Conservation (phyloP, 2,113 vertebrate species). For the Epinephelus fuscoguttatus region DNA sequence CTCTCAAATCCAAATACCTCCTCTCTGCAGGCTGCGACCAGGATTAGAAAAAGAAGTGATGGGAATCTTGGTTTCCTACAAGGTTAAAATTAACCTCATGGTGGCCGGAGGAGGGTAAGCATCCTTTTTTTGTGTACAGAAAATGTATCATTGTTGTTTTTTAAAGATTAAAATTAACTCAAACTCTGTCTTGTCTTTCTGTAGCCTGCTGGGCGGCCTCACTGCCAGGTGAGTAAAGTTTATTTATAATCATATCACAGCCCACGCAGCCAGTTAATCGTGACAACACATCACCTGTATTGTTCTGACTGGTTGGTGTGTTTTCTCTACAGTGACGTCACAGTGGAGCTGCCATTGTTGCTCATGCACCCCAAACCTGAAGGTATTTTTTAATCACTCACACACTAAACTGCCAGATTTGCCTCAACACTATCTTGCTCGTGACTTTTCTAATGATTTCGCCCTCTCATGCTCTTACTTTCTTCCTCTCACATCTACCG, state of each 20-base stretch:
- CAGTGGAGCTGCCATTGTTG: slow-evolving; percentile 87
- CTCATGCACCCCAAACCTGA: slow-evolving; percentile 91
- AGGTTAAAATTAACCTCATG: slow-evolving; percentile 90
- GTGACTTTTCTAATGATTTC: not conserved
- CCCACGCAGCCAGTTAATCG: not conserved
- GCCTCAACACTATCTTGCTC: not conserved
- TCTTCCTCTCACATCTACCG: not conserved
- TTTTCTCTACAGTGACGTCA: slow-evolving; percentile 85
- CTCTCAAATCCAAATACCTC: slow-evolving; percentile 29
- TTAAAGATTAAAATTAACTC: not conserved
- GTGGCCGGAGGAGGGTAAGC: slow-evolving; percentile 88
- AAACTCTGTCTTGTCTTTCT: slow-evolving; percentile 1
- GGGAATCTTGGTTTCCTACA: slow-evolving; percentile 93
- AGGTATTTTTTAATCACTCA: slow-evolving; percentile 59
- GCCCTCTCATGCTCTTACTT: not conserved
- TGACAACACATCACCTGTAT: not conserved
- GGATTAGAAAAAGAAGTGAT: slow-evolving; percentile 89
- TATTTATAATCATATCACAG: not conserved
- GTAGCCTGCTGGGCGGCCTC: slow-evolving; percentile 89
- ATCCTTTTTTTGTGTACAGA: not conserved
- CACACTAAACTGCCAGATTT: not conserved
- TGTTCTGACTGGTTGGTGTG: slow-evolving; percentile 53
- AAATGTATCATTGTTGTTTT: not conserved
- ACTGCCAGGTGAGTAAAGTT: slow-evolving; percentile 86
- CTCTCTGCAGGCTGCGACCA: slow-evolving; percentile 78